Evolutionary conservation across 2,888 invertebrate species (phyloP).

Genomic region (Homarus gammarus): DNA sequence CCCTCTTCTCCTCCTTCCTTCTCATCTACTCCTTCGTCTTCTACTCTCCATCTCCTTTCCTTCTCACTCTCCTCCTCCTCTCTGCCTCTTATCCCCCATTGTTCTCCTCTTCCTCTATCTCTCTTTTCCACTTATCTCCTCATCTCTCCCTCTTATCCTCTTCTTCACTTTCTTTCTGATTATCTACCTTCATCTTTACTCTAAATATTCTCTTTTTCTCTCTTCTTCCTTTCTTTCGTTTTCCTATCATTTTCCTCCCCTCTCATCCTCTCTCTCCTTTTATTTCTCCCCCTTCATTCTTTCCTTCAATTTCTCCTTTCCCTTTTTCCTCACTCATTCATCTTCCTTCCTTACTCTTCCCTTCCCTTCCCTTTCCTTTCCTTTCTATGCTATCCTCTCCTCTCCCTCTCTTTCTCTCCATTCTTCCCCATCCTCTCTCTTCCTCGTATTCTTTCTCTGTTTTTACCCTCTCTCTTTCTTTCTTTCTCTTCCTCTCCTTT

Average conservation of each 20-base stretch:
- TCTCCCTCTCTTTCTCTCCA: not conserved
- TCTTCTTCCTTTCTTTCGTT: not conserved
- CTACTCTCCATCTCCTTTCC: not conserved
- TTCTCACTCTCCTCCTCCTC: not conserved
- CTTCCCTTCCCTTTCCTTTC: not conserved
- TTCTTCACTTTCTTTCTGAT: conserved; percentile 3
- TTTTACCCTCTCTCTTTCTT: not conserved
- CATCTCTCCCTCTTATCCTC: not conserved
- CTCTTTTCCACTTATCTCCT: too few relatives aligned
- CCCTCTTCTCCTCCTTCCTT: too few relatives aligned
- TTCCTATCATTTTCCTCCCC: too few relatives aligned
- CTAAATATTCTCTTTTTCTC: not conserved
- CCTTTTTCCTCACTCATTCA: not conserved
- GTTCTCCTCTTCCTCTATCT: not conserved
- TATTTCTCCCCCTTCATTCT: too few relatives aligned
- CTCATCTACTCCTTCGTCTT: too few relatives aligned
- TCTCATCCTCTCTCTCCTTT: too few relatives aligned
- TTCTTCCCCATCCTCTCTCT: not conserved
- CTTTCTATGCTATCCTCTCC: not conserved
- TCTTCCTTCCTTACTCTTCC: not conserved
- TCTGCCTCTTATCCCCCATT: not conserved
- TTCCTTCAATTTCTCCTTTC: not conserved
- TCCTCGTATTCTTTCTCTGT: not conserved
- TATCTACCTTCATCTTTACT: not conserved
- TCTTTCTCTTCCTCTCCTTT: not conserved